Conservation (phyloP, 2,888 invertebrate species). For the Crepidodera aurea region DNA sequence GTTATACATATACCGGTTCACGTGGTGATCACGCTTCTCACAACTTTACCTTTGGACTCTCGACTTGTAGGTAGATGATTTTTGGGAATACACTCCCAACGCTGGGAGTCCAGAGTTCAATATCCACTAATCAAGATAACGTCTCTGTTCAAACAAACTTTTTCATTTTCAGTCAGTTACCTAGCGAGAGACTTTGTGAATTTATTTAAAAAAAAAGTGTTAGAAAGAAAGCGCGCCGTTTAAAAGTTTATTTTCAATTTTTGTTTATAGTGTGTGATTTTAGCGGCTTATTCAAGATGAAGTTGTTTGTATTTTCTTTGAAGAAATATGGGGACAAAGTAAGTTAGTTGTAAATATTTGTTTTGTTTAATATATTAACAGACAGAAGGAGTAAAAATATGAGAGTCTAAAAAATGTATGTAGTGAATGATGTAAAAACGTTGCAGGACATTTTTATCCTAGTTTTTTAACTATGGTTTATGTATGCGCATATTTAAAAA, state of each 20-base stretch:
- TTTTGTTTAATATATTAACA: too few relatives aligned
- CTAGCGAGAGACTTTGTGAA: slow-evolving; percentile 6
- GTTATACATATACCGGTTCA: slow-evolving; percentile 3
- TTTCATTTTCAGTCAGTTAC: neutral
- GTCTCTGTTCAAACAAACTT: neutral
- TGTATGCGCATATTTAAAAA: too few relatives aligned
- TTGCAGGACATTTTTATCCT: too few relatives aligned
- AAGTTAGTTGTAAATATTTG: neutral
- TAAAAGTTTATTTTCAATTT: too few relatives aligned
- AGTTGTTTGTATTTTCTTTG: neutral
- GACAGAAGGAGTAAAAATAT: too few relatives aligned
- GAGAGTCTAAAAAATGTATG: too few relatives aligned
- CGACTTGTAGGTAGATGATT: slow-evolving; percentile 8
- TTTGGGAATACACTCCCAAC: slow-evolving; percentile 16
- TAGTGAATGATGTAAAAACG: too few relatives aligned
- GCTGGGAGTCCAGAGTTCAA: slow-evolving; percentile 11
- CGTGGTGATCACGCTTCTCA: slow-evolving; percentile 11
- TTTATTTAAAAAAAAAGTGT: neutral
- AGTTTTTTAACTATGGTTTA: too few relatives aligned
- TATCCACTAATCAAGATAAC: slow-evolving; percentile 11
- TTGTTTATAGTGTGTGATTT: neutral
- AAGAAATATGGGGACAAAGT: slow-evolving; percentile 10
- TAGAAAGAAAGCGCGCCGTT: too few relatives aligned
- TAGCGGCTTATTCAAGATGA: slow-evolving; percentile 1
- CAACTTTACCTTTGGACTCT: slow-evolving; percentile 14